Evolutionary conservation across 2,888 invertebrate species (phyloP).

Genomic region (Baccha elongata): DNA sequence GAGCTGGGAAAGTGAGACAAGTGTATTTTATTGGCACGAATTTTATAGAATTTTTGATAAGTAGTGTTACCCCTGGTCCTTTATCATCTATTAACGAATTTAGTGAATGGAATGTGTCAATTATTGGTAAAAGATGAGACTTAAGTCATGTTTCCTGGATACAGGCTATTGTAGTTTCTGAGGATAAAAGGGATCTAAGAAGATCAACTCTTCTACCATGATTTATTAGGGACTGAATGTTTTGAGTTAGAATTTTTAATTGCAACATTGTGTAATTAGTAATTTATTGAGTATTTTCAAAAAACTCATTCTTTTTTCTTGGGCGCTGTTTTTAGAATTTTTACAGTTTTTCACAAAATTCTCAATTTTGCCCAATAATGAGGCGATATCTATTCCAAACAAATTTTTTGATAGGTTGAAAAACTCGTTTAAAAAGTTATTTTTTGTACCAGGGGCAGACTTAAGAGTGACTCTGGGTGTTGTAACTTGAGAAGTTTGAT

Average conservation of each 20-base stretch:
- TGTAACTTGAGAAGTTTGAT: neutral
- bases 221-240: too few relatives aligned
- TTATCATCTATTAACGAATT: neutral
- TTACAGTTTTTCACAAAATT: neutral
- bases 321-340: neutral
- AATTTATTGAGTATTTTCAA: neutral
- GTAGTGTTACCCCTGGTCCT: neutral
- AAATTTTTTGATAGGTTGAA: neutral
- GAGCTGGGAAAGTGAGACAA: neutral
- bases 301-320: neutral
- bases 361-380: neutral
- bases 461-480: too few relatives aligned
- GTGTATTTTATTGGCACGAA: neutral
- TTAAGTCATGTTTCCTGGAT: neutral
- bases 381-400: neutral
- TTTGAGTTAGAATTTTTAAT: neutral
- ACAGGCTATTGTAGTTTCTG: neutral
- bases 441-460: neutral
- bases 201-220: neutral
- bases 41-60: neutral
- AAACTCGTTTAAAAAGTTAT: neutral
- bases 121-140: neutral
- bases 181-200: neutral
- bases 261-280: too few relatives aligned
- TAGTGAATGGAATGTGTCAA: neutral